These are phyloP conservation scores for Drosophila nikananu DNA, from an alignment of 1,140 invertebrate species.

Conservation along the genomic window DNA sequence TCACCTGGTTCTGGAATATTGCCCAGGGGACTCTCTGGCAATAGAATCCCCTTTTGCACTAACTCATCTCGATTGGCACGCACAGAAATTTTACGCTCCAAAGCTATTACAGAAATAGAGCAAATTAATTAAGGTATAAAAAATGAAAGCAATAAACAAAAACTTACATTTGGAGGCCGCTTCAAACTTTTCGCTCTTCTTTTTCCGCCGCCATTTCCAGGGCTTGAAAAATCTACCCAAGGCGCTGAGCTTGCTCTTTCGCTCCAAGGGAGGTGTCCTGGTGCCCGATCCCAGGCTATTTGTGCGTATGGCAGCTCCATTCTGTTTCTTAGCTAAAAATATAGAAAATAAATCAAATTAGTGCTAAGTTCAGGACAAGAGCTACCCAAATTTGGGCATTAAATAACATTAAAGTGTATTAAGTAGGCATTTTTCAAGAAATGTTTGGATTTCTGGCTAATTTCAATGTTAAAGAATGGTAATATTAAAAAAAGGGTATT, in stretches of 20 bases:
- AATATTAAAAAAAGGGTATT: not conserved
- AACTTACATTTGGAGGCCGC: conserved; percentile 97
- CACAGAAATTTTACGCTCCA: conserved; percentile 99
- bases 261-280: conserved; percentile 92
- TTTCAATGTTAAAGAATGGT: not conserved
- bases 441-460: not conserved
- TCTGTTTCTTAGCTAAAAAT: conserved; percentile 96
- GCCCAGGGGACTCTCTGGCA: conserved; percentile 94
- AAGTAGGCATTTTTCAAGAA: not conserved
- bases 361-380: not conserved
- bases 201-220: conserved; percentile 99
- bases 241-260: conserved; percentile 96
- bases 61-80: conserved; percentile 98
- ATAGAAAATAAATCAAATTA: conserved; percentile 1
- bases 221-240: conserved; percentile 98
- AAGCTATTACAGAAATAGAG: conserved; percentile 87
- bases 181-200: conserved; percentile 99
- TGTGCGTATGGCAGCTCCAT: conserved; percentile 94
- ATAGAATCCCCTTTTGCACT: conserved; percentile 97
- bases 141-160: not conserved
- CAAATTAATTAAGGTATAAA: not conserved
- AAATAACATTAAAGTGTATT: not conserved
- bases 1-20: conserved; percentile 93
- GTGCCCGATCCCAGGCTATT: conserved; percentile 93
- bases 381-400: too few species aligned